A percentile compares a stretch with the other conserved stretches of the same genome.
Evolutionary conservation across 2,113 vertebrate genomes (phyloP).

Genomic region (Gasterosteus aculeatus): DNA sequence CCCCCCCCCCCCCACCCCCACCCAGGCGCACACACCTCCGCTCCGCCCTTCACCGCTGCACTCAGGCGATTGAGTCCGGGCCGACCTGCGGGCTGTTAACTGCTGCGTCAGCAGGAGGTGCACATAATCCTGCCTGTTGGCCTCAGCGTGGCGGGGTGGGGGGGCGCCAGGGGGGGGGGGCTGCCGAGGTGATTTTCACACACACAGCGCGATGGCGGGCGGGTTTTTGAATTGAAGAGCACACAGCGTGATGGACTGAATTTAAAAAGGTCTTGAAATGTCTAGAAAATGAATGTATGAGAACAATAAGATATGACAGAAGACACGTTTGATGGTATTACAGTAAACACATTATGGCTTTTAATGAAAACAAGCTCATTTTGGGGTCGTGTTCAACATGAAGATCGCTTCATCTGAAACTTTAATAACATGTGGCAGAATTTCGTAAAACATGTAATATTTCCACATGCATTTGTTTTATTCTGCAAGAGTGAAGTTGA

Average conservation of each 20-base stretch:
- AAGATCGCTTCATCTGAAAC: not conserved
- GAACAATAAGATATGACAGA: too few species aligned
- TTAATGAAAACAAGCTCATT: not conserved
- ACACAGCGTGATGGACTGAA: slow-evolving; percentile 21
- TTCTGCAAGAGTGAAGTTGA: not conserved
- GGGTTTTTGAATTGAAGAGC: slow-evolving; percentile 4
- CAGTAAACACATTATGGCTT: not conserved
- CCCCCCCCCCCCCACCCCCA: not conserved
- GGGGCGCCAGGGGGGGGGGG: too few species aligned
- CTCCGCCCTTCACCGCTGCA: slow-evolving; percentile 9
- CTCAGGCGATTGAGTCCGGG: slow-evolving; percentile 53
- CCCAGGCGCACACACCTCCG: slow-evolving; percentile 8
- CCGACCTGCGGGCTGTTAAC: slow-evolving; percentile 8
- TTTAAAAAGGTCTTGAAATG: not conserved
- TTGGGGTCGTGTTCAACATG: not conserved
- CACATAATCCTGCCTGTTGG: not conserved
- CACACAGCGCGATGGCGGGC: slow-evolving; percentile 5
- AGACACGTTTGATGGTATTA: not conserved
- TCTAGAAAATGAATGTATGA: not conserved
- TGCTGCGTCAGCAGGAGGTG: slow-evolving; percentile 49
- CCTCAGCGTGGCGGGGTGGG: not conserved
- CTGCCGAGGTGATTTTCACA: slow-evolving; percentile 14
- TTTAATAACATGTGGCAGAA: not conserved
- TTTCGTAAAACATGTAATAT: not conserved
- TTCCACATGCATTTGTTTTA: not conserved